Evolutionary conservation across 1,140 invertebrate species (phyloP), one percentile per base, ranked within the genome.

Genomic region (Cotesia vestalis): DNA sequence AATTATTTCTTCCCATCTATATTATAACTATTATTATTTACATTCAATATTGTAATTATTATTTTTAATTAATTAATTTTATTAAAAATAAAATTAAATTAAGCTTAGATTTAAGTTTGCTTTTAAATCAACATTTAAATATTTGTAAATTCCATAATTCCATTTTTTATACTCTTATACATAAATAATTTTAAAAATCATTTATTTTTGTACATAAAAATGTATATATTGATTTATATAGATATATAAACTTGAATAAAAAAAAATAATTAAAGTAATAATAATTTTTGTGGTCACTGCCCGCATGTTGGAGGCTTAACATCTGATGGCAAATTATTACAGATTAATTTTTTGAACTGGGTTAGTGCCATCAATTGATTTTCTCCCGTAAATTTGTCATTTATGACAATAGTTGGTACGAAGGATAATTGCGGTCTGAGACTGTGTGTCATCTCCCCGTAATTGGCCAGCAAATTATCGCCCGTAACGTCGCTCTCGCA

Each of bases 351-450:
- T 36, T 66, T 40, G 66, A 85, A 83, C 66, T 78, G 75, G 4
- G 8, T 64, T 2, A 79, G 11, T 4, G 78, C 80, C 5, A 27
- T 12, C 1, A 35, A n/a, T 51, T 83, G 80, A 71, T 79, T 76
- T 17, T 79, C 73, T 20, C 62, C 35, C 5, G 78, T 75, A 35
- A 76, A 77, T 1, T 72, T 75, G 78, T 83, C 17, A 52, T 92
- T 89, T 46, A 90, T 86, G 3, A 90, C 80, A 52, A 92, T 83
- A 34, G 90, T 91, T 0, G 91, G 91, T 1, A 92, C 90, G 74
- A 91, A 91, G 17, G 81, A 76, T 1, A 92, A 80, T 1, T 81
- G 81, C 1, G 89, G 86, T 35, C 85, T 78, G 1, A 91, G 76
- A 3, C 76, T 73, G 4, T 86, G 83, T 0, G 90, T 91, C 78